These are phyloP conservation scores for Agonopterix subpropinquella DNA, from an alignment of 2,888 invertebrate species.

Conservation along the genomic window DNA sequence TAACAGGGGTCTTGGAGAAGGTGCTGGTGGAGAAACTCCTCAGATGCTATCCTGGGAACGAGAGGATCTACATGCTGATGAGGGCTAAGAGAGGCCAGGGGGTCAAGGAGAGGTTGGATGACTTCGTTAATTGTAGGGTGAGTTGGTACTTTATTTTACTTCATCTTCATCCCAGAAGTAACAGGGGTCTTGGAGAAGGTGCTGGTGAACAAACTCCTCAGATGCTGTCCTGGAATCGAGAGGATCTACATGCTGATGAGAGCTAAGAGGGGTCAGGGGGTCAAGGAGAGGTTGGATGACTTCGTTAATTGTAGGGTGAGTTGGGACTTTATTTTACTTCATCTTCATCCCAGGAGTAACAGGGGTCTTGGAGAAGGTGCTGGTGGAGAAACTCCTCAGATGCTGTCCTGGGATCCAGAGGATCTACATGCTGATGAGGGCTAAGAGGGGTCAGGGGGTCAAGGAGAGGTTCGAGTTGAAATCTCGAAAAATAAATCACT, in stretches of 20 bases:
- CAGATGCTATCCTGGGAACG: slow-evolving; percentile 81
- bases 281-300: slow-evolving; percentile 77
- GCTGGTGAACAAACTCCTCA: slow-evolving; percentile 84
- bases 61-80: slow-evolving; percentile 81
- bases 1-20: slow-evolving; percentile 58
- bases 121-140: slow-evolving; percentile 68
- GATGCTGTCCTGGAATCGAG: slow-evolving; percentile 81
- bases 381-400: slow-evolving; percentile 85
- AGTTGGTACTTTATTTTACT: slow-evolving; percentile 15
- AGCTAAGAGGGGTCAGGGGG: slow-evolving; percentile 80
- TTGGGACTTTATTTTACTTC: no score
- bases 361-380: slow-evolving; percentile 62
- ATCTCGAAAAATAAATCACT: no score
- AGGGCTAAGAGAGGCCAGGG: slow-evolving; percentile 82
- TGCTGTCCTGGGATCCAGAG: slow-evolving; percentile 80
- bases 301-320: slow-evolving; percentile 69
- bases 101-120: slow-evolving; percentile 77
- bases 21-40: slow-evolving; percentile 87
- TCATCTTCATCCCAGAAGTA: slow-evolving; percentile 85
- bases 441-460: slow-evolving; percentile 80
- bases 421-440: slow-evolving; percentile 83
- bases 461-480: slow-evolving; percentile 78
- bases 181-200: slow-evolving; percentile 69
- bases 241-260: slow-evolving; percentile 83
- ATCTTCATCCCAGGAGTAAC: slow-evolving; percentile 87